A percentile compares a stretch with the other conserved stretches of the same genome.
Conservation (phyloP, 1,140 invertebrate genomes). For the Steinernema khuongi region DNA sequence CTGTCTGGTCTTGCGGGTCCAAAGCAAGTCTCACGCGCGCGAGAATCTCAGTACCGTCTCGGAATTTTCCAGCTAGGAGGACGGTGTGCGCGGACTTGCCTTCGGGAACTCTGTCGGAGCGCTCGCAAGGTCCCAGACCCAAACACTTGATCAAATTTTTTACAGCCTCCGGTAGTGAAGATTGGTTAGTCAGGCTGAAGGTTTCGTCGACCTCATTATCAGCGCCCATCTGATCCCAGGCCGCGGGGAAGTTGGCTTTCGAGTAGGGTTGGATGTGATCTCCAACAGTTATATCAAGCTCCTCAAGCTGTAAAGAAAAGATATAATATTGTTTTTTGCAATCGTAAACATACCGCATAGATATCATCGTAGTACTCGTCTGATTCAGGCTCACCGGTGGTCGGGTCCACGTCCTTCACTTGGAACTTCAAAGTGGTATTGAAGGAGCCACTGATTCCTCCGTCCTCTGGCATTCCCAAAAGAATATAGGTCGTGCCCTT, state of each 20-base stretch:
- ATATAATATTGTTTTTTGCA: conserved; percentile 20
- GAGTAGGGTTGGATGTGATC: conserved; percentile 79
- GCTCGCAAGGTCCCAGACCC: conserved; percentile 78
- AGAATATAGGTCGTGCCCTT: conserved; percentile 80
- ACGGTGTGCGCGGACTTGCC: conserved; percentile 76
- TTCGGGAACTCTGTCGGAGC: conserved; percentile 76
- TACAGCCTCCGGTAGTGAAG: conserved; percentile 69
- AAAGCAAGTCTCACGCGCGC: conserved; percentile 77
- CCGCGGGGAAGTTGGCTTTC: conserved; percentile 68
- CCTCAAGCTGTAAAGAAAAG: no score
- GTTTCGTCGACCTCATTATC: conserved; percentile 80
- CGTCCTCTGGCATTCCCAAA: conserved; percentile 73
- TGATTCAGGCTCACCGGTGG: conserved; percentile 82
- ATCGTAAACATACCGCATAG: conserved; percentile 66
- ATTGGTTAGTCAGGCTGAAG: conserved; percentile 69
- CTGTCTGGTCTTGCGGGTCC: conserved; percentile 64
- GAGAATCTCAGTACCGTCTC: conserved; percentile 80
- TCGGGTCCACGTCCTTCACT: conserved; percentile 93
- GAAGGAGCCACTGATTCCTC: conserved; percentile 69
- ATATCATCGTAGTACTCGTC: conserved; percentile 77
- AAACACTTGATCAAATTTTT: conserved; percentile 79
- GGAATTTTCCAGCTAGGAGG: conserved; percentile 74
- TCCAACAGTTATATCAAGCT: no score
- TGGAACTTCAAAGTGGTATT: conserved; percentile 83
- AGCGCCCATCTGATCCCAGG: conserved; percentile 71